phyloP scores from a whole-genome alignment of 2,888 invertebrate genomes.

The Drosophila tanythrix region DNA sequence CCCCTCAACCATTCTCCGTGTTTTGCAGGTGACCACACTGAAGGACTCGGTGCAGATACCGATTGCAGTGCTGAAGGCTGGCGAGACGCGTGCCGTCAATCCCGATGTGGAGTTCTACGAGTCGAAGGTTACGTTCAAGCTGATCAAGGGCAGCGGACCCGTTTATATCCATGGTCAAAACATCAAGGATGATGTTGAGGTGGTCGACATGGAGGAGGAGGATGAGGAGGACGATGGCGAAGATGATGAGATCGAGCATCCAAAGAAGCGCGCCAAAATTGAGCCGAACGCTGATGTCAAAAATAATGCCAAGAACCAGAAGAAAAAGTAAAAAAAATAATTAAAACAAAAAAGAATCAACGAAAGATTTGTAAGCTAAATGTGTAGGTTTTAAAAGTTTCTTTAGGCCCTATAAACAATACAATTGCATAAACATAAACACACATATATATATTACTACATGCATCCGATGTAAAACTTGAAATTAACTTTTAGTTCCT shows the following conservation, averaged over 20 bases:
- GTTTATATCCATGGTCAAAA: slow-evolving; percentile 94
- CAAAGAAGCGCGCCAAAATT: slow-evolving; percentile 92
- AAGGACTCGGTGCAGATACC: slow-evolving; percentile 92
- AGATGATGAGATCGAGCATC: slow-evolving; percentile 90
- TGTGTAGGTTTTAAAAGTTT: slow-evolving; percentile 70
- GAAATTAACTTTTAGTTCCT: slow-evolving; percentile 70
- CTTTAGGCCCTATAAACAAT: slow-evolving; percentile 70
- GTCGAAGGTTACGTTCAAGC: slow-evolving; percentile 93
- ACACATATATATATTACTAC: slow-evolving; percentile 6
- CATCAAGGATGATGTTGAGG: slow-evolving; percentile 92
- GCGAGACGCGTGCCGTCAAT: slow-evolving; percentile 90
- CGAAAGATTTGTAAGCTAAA: slow-evolving; percentile 57
- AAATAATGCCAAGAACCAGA: slow-evolving; percentile 90
- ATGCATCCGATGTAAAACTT: slow-evolving; percentile 44
- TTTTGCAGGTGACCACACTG: slow-evolving; percentile 81
- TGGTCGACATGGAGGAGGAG: slow-evolving; percentile 92
- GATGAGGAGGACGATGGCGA: slow-evolving; percentile 89
- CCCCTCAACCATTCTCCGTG: not conserved
- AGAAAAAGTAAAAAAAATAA: slow-evolving; percentile 85
- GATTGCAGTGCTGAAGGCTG: slow-evolving; percentile 92
- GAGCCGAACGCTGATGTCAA: slow-evolving; percentile 90
- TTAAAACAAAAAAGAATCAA: slow-evolving; percentile 1
- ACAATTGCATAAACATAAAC: slow-evolving; percentile 46
- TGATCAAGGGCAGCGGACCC: slow-evolving; percentile 91
- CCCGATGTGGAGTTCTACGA: slow-evolving; percentile 94